These are phyloP conservation scores for Lathronympha strigana DNA, from an alignment of 2,888 invertebrate genomes.

Conservation along the genomic window DNA sequence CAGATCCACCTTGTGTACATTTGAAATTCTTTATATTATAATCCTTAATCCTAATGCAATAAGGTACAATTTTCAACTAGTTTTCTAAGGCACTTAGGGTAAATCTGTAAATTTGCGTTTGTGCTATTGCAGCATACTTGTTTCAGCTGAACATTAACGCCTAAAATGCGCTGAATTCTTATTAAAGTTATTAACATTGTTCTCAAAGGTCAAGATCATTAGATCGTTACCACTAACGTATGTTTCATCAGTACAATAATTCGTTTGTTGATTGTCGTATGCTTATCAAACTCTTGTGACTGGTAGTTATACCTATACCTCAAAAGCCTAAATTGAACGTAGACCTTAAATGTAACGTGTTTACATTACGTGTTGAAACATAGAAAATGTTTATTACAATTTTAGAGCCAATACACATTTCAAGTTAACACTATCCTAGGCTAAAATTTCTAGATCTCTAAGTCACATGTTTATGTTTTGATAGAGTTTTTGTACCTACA, in stretches of 20 bases:
- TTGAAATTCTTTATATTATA: not conserved
- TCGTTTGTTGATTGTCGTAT: conserved; percentile 50
- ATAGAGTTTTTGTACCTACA: too few species aligned
- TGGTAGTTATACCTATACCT: not conserved
- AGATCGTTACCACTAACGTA: conserved; percentile 2
- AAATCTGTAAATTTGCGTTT: not conserved
- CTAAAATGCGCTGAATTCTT: conserved; percentile 57
- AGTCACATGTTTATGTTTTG: too few species aligned
- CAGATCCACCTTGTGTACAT: not conserved
- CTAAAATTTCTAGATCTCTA: too few species aligned
- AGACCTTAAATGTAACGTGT: not conserved
- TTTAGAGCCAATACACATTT: too few species aligned
- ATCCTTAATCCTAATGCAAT: not conserved
- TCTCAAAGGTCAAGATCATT: conserved; percentile 70
- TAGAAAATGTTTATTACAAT: too few species aligned
- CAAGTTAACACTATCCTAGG: too few species aligned
- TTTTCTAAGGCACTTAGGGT: not conserved
- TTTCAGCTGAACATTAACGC: conserved; percentile 59
- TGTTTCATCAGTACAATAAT: conserved; percentile 53
- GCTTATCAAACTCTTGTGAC: conserved; percentile 25
- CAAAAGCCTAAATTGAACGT: not conserved
- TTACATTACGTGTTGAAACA: too few species aligned
- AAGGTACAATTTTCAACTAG: not conserved
- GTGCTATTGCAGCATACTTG: conserved; percentile 61
- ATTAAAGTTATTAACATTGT: conserved; percentile 61